Base-by-base conservation (phyloP, 1,140 invertebrate species). In the Phthorimaea operculella region DNA sequence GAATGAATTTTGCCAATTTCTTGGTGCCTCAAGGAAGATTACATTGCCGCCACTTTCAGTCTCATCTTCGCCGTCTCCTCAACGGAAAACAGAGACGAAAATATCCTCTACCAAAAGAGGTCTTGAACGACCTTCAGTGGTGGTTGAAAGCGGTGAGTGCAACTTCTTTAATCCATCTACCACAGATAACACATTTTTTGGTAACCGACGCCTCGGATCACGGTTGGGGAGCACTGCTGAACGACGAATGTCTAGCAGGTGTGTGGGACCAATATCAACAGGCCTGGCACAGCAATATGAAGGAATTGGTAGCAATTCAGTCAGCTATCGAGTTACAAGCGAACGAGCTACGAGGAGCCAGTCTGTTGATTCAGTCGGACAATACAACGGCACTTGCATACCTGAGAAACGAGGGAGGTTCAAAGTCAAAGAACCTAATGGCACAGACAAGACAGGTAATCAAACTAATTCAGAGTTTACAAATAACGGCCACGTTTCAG, bases 1-100 rank as follows among this genome's bases (percentile, higher is more conserved):
- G 17, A 11, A 10, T 50, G 21, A 50, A 50, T 28, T 50, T 50
- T 33, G 48, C 48, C 17, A 50, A 33, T 50, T 50, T 28, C 14
- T 10, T 50, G 10, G 14, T 50, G 8, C 48, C 48, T 10, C 48
- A 50, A 33, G 48, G 48, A 11, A 9, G 48, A 50, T 50, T 50
- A 28, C 48, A 50, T 28, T 50, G 21, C 48, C 48, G 48, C 8
- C 7, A 21, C 18, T 33, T 50, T 21, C 48, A 28, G 15, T 33
- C 10, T 1, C 21, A 28, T 14, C 48, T 50, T 21, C 17, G 17
- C 1, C 2, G 1, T 9, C 48, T 28, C 17, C 18, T 10, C 18
- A 50, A 11, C 10, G 17, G 9, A 12, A 21, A 33, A 14, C 17
- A 9, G 6, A 50, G 18, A 10, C 17, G 14, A 33, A 11, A 33